Evolutionary conservation across 1,140 invertebrate species (phyloP), one percentile per base, ranked within the genome.

Genomic region (Leptinotarsa undecemlineata): DNA sequence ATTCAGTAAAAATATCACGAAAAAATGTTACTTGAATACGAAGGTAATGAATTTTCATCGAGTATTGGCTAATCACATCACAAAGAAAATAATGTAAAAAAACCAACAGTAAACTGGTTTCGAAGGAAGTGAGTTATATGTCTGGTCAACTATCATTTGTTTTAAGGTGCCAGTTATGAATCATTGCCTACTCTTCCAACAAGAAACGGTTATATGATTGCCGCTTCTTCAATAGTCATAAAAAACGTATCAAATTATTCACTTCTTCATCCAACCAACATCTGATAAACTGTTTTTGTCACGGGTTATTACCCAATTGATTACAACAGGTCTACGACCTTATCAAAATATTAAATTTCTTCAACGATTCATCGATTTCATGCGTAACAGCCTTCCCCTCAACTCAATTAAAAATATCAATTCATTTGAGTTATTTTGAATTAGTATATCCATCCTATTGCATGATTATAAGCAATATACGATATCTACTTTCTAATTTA

Each of bases 401-500:
- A 57, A 64, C 63, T n/a, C 63, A 64, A 64, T 64, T 64, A 64
- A 20, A 64, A 20, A 64, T 21, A 64, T 33, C 4, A 64, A 64
- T 64, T 64, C 19, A 64, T 23, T 6, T 64, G 63, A 57, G 42
- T 69, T 69, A 48, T 69, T 48, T 15, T 14, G 68, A 48, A 11
- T 42, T 2, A 42, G 33, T 42, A 42, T 11, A 8, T 11, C 33
- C 33, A 48, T 69, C 68, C 68, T 19, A 51, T 69, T 48, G n/a
- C 67, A 68, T 33, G 42, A 68, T 64, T 21, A 33, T n/a, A 48
- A 17, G 67, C n/a, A 20, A 68, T 33, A 68, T 68, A 68, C 68
- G 68, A 48, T 20, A 47, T 23, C 17, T 23, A 33, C 48, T 51
- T 48, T n/a, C 33, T 5, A 69, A 48, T 69, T 69, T 69, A 69